Base-by-base conservation (phyloP, 1,140 invertebrate genomes). In the Rhyacophila brunnea region DNA sequence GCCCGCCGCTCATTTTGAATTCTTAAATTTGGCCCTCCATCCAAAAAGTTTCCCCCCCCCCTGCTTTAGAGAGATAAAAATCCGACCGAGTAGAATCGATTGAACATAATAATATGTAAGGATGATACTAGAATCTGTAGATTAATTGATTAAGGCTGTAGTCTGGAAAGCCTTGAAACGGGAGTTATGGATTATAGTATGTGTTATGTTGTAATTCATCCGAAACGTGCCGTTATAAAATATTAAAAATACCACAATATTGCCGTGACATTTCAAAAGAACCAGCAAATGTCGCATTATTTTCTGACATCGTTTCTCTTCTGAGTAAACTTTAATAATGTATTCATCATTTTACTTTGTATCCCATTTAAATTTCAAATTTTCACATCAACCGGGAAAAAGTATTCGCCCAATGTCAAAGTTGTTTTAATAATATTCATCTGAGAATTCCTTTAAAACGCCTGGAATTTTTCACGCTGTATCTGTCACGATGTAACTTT, bases 391-490 rank as follows among this genome's bases (percentile, higher is more conserved):
- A 59, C 56, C 57, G 52, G 52, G 42, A 64, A 64, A 62, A 64
- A 64, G 57, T 64, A 59, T 64, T 56, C 57, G 34, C 47, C 42
- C 50, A 47, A 55, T 59, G 62, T 64, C 62, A 60, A 64, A 56
- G 56, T 64, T 64, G 60, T 46, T 53, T 55, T 59, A 59, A 64
- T 64, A 59, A 59, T 64, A 64, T 64, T 59, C 62, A 64, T 64
- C 47, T 49, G 62, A 59, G 52, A 46, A 64, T 64, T 59, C 62
- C 52, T 59, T 60, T 52, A 64, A 52, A 64, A 64, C 35, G 62
- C 18, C 18, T 11, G 38, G 14, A 23, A 34, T 17, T 36, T 46
- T 32, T n/a, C 47, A 44, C n/a, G 35, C 28, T 42, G 10, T 45
- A 11, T 60, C 42, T 60, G 44, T 48, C 52, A 42, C 46, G 40